Base-by-base conservation (phyloP, 2,797 vertebrate genomes). In the Cuculus canorus region DNA sequence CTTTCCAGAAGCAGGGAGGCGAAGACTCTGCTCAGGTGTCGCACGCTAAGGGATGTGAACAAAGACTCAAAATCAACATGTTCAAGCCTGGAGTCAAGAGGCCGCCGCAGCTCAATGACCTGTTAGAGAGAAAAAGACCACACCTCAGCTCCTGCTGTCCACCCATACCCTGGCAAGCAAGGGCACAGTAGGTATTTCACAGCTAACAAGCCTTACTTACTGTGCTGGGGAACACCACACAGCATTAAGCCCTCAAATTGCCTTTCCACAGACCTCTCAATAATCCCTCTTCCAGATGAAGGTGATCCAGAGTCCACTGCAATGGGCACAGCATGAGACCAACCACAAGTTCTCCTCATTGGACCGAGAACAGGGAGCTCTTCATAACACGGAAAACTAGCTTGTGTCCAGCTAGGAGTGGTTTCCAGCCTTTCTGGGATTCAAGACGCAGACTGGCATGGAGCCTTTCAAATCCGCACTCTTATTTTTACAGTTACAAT, bases 51-150 rank as follows among this genome's bases (percentile, higher is more conserved):
- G 5, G 99, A 99, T 37, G 98, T 98, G 97, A 99, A 99, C 92
- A 99, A 98, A 94, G 99, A 99, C 96, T 99, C 99, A 2, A 99
- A 99, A 95, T 99, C 99, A 68, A 99, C 99, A 0, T 99, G 99
- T 91, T 99, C 99, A 32, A 99, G 98, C 53, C 99, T 98, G 23
- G 99, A 99, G 97, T 99, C 99, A 3, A 99, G 98, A 0, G 99
- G 99, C 61, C 99, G 98, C 64, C 98, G 99, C 94, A 99, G 97
- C 95, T 99, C 98, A 5, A 99, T 99, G 70, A 99, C 98, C 99
- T 99, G 97, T 32, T 7, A 12, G 92, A 80, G 60, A 61, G 47
- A 90, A 9, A 45, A 19, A 28, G 41, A 30, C 16, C 57, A 37
- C 39, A 57, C 80, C 27, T 87, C 61, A 89, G 66, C 25, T 59